Evolutionary conservation across 2,797 vertebrate genomes (phyloP), one percentile per base, ranked within the genome.

Genomic region (Tadarida brasiliensis): DNA sequence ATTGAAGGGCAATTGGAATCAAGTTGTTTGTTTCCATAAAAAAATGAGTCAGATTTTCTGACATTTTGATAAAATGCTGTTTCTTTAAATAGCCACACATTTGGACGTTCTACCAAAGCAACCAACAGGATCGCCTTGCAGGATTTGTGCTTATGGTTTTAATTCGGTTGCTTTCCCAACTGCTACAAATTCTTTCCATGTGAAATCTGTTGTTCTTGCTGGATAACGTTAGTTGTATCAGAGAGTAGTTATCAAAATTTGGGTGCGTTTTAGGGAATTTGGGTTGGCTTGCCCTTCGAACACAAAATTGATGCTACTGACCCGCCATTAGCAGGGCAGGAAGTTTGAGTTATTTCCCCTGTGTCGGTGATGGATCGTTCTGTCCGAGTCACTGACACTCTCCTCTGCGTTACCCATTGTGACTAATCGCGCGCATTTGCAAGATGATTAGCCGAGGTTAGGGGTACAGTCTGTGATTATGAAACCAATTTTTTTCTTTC

Each of bases 361-460:
- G 71, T 59, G 89, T 35, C 49, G 89, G 94, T 97, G 97, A 98
- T 98, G 97, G 95, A 97, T 97, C 47, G 89, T 39, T 44, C 91
- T 91, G 95, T 86, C 93, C 1, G 33, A 35, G 71, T 84, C 33
- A 1, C 88, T 93, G 96, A 94, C 96, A 84, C 67, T 93, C 92
- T 81, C 77, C 80, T 77, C 77, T 26, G 2, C 93, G 44, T 96
- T 94, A 92, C 81, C 95, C 89, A 87, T 33, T 49, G 94, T 98
- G 96, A 97, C 96, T 98, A 98, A 98, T 98, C 90, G 2, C 92
- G 95, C 74, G 91, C 96, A 97, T 98, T 98, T 98, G 97, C 96
- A 95, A 97, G 97, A 98, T 96, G 96, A 98, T 97, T 98, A 97
- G 96, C 94, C 91, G 96, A 96, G 97, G 96, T 96, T 95, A 97